phyloP scores from a whole-genome alignment of 2,797 vertebrate species.

The Heliangelus exortis region DNA sequence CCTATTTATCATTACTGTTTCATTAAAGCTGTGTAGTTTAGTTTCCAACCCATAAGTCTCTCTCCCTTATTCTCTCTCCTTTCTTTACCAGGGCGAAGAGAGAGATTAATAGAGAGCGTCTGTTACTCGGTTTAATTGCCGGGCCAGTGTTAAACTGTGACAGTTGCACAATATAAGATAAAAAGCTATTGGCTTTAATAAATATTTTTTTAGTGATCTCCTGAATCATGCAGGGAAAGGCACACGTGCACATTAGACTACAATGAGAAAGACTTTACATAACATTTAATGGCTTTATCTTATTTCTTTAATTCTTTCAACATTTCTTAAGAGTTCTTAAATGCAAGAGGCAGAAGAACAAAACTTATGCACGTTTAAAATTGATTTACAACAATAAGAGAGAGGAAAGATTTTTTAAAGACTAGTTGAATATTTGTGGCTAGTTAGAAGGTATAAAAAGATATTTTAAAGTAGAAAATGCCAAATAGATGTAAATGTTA shows the following conservation, averaged over 20 bases:
- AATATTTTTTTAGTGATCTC: neutral
- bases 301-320: neutral
- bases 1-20: too few species aligned
- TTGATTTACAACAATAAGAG: neutral
- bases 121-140: too few species aligned
- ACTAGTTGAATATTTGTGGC: neutral
- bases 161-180: neutral
- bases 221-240: neutral
- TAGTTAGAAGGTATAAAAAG: neutral
- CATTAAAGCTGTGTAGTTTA: too few species aligned
- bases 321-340: neutral
- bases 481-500: neutral
- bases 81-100: too few species aligned
- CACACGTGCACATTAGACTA: neutral
- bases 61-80: too few species aligned
- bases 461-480: neutral
- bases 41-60: too few species aligned
- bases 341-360: neutral
- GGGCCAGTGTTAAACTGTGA: too few species aligned
- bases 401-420: neutral
- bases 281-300: neutral
- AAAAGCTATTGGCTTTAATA: neutral
- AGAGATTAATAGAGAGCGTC: too few species aligned
- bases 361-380: neutral
- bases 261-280: neutral